phyloP scores from a whole-genome alignment of 2,113 vertebrate species.

The Zosterops lateralis region DNA sequence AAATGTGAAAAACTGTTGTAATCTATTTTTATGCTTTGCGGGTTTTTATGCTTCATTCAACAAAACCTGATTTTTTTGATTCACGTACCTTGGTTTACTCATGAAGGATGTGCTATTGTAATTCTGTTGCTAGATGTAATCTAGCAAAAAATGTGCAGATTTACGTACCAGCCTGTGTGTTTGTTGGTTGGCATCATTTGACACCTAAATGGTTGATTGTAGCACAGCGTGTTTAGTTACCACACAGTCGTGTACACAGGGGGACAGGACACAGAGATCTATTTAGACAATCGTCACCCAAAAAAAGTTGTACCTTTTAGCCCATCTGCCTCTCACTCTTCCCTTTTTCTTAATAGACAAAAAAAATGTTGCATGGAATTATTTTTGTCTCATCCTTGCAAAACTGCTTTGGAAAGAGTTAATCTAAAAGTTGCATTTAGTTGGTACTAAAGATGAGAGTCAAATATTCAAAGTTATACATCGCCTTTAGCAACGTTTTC shows the following conservation, averaged over 20 bases:
- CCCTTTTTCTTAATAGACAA: background rate
- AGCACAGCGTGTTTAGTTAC: background rate
- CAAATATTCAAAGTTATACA: background rate
- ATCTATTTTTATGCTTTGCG: background rate
- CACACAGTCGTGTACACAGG: background rate
- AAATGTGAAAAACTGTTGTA: background rate
- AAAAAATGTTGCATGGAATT: background rate
- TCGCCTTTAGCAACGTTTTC: background rate
- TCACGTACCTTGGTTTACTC: background rate
- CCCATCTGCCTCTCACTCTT: accelerated
- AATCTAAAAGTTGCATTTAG: background rate
- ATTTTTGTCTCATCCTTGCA: background rate
- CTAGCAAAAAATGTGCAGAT: background rate
- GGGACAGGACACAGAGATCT: background rate
- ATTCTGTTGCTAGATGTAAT: background rate
- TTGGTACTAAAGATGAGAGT: background rate
- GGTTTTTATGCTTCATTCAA: background rate
- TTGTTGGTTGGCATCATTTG: background rate
- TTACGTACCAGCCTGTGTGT: background rate
- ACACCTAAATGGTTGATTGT: background rate
- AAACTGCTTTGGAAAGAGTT: background rate
- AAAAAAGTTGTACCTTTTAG: background rate
- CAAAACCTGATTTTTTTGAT: background rate
- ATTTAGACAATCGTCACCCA: background rate
- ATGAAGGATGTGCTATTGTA: background rate